Evolutionary conservation across 2,797 vertebrate species (phyloP), one percentile per base, ranked within the genome.

Genomic region (Xerus rutilus): DNA sequence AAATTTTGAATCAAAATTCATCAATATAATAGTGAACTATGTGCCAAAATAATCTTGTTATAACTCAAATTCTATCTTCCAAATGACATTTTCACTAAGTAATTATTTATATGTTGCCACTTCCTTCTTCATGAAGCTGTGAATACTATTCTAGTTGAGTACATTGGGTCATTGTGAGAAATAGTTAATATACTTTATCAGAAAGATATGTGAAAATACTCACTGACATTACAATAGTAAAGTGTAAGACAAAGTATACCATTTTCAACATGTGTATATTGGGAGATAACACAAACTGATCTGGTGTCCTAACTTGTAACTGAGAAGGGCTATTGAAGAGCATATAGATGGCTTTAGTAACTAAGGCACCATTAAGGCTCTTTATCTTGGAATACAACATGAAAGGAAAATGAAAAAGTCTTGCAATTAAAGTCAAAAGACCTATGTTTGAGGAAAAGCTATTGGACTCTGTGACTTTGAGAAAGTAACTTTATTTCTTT

Each of bases 401-500:
- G 17, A 62, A 76, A 77, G 35, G 10, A 86, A 82, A 81, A 7
- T 35, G 32, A 47, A 52, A 81, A 25, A 72, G 8, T 43, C 45
- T 15, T 86, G 9, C 28, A 73, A 39, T 52, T 49, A 25, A 88
- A 59, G 4, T 82, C 64, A 86, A 25, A 91, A 76, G 28, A 57
- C 10, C 72, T 84, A 18, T 30, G 14, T 39, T 92, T 77, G 84
- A 54, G 13, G 70, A 28, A 81, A 88, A 74, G 2, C 62, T 93
- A 78, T 6, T 25, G 20, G 73, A 69, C 35, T 79, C 52, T 54
- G 76, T 49, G 74, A 39, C 11, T 30, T 72, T 78, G 20, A 93
- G 30, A 69, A 95, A 57, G 20, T 65, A n/a, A 72, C 39, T 64
- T 77, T 62, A 52, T 87, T 89, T 89, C 62, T 89, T 67, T 54